Evolutionary conservation across 2,797 vertebrate species (phyloP), one percentile per base, ranked within the genome.

Genomic region (Ceryle rudis): DNA sequence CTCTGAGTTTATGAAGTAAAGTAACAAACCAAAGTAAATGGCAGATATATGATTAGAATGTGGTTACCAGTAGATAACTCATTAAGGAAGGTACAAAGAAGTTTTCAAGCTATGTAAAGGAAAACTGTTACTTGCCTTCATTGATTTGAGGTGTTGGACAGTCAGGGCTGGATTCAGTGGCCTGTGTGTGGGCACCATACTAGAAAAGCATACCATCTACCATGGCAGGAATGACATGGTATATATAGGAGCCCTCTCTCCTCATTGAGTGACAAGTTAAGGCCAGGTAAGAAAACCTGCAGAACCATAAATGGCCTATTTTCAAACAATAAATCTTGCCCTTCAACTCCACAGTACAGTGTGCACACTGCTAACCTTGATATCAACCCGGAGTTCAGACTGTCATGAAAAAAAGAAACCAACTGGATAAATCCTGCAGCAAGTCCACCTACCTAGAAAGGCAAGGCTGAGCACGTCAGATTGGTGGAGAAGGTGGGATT

Each of bases 401-500:
- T 54, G 62, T 26, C 18, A 55, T 14, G 35, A 44, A 20, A 25
- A 51, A 37, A 60, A 11, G 29, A 58, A 92, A 44, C 12, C 4
- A 33, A 44, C 9, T 31, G n/a, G 39, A 60, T 1, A 96, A 89
- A 75, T 14, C 20, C 25, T 41, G 6, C 0, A 0, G 11, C 26
- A 54, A n/a, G 8, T 5, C 5, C 22, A 44, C 3, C 28, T 31
- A 1, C 8, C 0, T 3, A 16, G 26, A 17, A 52, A 65, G 17
- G 23, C 21, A 42, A n/a, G 22, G 46, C 31, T 84, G 19, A 85
- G 28, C 21, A 7, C 0, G 9, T 12, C 62, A 67, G n/a, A 11
- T 2, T 1, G 3, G 15, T 26, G 44, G 22, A 11, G 11, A 55
- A 39, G 26, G 21, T 35, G 16, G 6, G 12, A 16, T 42, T 51